Percentiles rank a stretch among this genome's conserved stretches.
These are phyloP conservation scores for Andricus curvator DNA, from an alignment of 2,888 invertebrate genomes.

Conservation along the genomic window DNA sequence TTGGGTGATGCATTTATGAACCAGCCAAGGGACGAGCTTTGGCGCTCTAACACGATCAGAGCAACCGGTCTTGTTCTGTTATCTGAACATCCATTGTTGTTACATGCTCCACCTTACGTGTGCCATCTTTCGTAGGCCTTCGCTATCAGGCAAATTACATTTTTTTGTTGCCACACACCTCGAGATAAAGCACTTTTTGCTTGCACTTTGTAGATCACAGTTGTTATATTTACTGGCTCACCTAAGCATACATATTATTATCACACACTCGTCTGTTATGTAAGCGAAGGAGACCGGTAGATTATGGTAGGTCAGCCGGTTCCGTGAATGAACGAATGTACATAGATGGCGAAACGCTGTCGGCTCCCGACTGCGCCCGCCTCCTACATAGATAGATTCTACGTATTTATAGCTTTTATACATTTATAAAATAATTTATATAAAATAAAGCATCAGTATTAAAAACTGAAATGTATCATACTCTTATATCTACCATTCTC, in stretches of 20 bases:
- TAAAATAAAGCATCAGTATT: slow-evolving; percentile 79
- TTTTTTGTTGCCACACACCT: slow-evolving; percentile 55
- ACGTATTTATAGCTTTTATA: slow-evolving; percentile 79
- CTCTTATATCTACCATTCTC: slow-evolving; percentile 42
- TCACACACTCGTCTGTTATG: slow-evolving; percentile 67
- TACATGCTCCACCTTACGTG: slow-evolving; percentile 63
- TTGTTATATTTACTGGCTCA: slow-evolving; percentile 77
- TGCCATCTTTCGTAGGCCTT: slow-evolving; percentile 66
- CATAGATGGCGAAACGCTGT: slow-evolving; percentile 62
- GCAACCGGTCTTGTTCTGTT: slow-evolving; percentile 73
- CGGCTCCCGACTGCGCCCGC: too few species aligned
- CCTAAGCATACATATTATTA: slow-evolving; percentile 75
- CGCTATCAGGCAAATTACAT: slow-evolving; percentile 63
- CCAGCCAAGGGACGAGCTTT: slow-evolving; percentile 61
- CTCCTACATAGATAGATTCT: slow-evolving; percentile 71
- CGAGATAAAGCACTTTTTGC: slow-evolving; percentile 67
- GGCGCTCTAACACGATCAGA: too few species aligned
- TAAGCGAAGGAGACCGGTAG: slow-evolving; percentile 57
- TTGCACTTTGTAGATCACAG: slow-evolving; percentile 55
- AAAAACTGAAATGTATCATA: slow-evolving; percentile 65
- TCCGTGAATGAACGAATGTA: slow-evolving; percentile 77
- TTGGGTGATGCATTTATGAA: slow-evolving; percentile 60
- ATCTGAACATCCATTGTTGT: slow-evolving; percentile 72
- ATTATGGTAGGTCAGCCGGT: slow-evolving; percentile 78
- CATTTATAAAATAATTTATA: slow-evolving; percentile 79